Percentiles rank a stretch among this genome's conserved stretches.
Conservation (phyloP, 2,888 invertebrate species). For the Campoletis raptor region DNA sequence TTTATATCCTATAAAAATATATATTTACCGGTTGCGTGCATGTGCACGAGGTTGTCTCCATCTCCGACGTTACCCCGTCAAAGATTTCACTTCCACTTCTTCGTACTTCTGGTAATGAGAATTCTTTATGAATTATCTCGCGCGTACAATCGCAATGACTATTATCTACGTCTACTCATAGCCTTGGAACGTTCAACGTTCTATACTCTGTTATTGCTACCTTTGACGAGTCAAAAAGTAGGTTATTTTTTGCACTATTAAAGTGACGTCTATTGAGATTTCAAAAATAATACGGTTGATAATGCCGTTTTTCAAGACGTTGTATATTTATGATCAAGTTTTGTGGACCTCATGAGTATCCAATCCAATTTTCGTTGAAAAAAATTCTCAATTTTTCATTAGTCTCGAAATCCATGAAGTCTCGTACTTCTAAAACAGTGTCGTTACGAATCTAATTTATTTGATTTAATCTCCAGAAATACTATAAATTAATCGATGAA, state of each 20-base stretch:
- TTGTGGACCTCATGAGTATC: neutral
- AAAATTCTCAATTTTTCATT: neutral
- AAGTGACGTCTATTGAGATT: neutral
- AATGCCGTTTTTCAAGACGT: neutral
- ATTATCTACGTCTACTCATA: neutral
- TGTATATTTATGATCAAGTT: neutral
- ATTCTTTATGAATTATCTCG: constrained; percentile 37
- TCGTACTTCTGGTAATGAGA: constrained; percentile 19
- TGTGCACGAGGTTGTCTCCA: constrained; percentile 8
- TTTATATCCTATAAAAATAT: neutral
- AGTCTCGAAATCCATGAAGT: neutral
- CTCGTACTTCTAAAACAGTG: neutral
- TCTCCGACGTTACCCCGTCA: neutral
- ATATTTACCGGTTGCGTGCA: neutral
- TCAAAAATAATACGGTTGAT: neutral
- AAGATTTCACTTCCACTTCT: constrained; percentile 34
- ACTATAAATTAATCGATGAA: neutral
- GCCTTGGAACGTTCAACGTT: constrained; percentile 13
- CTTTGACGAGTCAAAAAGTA: neutral
- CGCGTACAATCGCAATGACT: constrained; percentile 23
- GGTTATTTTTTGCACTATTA: neutral
- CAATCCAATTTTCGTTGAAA: neutral
- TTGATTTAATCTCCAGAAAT: neutral
- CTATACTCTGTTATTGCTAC: neutral
- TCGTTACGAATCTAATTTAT: neutral